These are phyloP conservation scores for Acanthurus lineatus DNA, from an alignment of 2,797 vertebrate genomes.

Conservation along the genomic window DNA sequence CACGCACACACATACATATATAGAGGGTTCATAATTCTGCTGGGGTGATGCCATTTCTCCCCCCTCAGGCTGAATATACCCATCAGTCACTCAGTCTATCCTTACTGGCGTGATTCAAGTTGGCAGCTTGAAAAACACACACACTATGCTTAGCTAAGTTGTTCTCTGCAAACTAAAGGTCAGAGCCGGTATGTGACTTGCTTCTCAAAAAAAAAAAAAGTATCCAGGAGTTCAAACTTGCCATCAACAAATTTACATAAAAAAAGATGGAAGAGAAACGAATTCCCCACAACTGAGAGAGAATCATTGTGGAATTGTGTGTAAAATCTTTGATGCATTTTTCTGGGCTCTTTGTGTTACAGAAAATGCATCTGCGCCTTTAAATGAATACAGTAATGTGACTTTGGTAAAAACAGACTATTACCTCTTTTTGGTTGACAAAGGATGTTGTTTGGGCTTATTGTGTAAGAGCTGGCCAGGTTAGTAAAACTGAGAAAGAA, in stretches of 20 bases:
- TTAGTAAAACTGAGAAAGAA: not conserved
- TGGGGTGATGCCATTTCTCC: constrained; percentile 61
- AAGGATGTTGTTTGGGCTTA: not conserved
- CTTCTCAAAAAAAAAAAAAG: constrained; percentile 46
- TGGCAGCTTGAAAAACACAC: constrained; percentile 68
- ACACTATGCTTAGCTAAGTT: constrained; percentile 67
- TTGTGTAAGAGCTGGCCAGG: not conserved
- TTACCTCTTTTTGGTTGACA: not conserved
- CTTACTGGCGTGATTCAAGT: constrained; percentile 70
- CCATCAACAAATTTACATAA: constrained; percentile 22
- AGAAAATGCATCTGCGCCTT: not conserved
- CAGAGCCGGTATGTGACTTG: constrained; percentile 58
- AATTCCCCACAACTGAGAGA: not conserved
- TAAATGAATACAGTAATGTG: not conserved
- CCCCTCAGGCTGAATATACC: constrained; percentile 73
- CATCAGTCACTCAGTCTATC: constrained; percentile 77
- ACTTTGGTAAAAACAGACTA: not conserved
- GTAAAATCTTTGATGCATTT: not conserved
- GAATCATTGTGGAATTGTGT: not conserved
- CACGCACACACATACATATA: constrained; percentile 15
- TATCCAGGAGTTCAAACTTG: constrained; percentile 42
- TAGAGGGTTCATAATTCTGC: constrained; percentile 65
- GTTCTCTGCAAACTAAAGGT: constrained; percentile 75
- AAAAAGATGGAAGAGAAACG: not conserved
- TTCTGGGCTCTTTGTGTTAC: not conserved